These are phyloP conservation scores for Apodemia hepburni DNA, from an alignment of 2,888 invertebrate genomes.

Conservation along the genomic window DNA sequence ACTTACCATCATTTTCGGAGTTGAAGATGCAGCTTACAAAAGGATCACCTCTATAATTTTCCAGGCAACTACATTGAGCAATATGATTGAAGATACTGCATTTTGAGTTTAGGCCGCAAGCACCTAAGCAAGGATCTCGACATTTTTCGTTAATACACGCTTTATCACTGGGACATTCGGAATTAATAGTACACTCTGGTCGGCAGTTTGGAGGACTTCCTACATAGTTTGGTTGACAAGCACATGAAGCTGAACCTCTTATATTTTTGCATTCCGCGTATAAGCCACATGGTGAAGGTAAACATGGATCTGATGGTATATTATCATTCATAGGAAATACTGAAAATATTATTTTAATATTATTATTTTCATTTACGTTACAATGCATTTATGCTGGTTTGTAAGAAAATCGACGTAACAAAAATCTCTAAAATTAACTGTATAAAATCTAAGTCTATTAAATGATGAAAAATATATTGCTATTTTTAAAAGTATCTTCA, in stretches of 20 bases:
- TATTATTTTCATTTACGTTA: background rate
- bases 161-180: constrained; percentile 83
- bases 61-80: constrained; percentile 81
- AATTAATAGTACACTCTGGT: constrained; percentile 84
- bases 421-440: too few species aligned
- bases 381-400: background rate
- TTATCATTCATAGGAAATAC: constrained; percentile 50
- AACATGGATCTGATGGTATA: constrained; percentile 76
- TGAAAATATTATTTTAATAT: constrained; percentile 38
- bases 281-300: constrained; percentile 84
- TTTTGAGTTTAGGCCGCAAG: constrained; percentile 81
- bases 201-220: constrained; percentile 85
- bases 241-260: constrained; percentile 79
- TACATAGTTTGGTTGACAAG: constrained; percentile 79
- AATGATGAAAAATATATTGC: too few species aligned
- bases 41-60: constrained; percentile 81
- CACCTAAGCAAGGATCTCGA: constrained; percentile 84
- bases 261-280: constrained; percentile 82
- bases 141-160: constrained; percentile 85
- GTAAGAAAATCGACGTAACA: too few species aligned
- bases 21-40: constrained; percentile 68
- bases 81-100: constrained; percentile 82
- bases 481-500: too few species aligned
- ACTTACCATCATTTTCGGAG: constrained; percentile 54
- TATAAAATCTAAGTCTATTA: too few species aligned